These are phyloP conservation scores for Eutolmus rufibarbis DNA, from an alignment of 2,888 invertebrate genomes.

Conservation along the genomic window DNA sequence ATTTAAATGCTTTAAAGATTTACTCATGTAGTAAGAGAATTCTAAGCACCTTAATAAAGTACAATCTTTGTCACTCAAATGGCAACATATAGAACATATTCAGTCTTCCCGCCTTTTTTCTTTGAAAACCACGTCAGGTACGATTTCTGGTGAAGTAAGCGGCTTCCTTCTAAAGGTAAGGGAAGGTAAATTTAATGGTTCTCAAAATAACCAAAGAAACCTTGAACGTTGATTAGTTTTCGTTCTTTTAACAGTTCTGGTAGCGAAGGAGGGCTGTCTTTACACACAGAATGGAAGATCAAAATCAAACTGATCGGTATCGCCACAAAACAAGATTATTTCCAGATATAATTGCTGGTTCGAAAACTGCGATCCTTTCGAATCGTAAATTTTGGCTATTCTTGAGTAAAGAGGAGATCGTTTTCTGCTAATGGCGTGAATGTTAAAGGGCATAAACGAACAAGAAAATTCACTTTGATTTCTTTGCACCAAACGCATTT, in stretches of 20 bases:
- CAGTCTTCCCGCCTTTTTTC: not conserved
- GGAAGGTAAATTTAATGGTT: conserved; percentile 18
- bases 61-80: not conserved
- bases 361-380: not conserved
- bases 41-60: not conserved
- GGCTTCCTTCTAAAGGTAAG: not conserved
- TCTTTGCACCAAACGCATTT: not conserved
- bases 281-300: conserved; percentile 1
- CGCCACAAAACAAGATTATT: conserved; percentile 5
- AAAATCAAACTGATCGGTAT: conserved; percentile 22
- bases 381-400: conserved; percentile 1
- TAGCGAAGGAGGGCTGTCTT: conserved; percentile 9
- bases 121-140: not conserved
- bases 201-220: not conserved
- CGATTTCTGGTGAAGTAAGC: not conserved
- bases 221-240: conserved; percentile 20
- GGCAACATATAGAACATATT: not conserved
- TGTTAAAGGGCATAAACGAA: not conserved
- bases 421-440: not conserved
- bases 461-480: conserved; percentile 8
- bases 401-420: not conserved
- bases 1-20: not conserved
- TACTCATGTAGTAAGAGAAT: not conserved
- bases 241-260: conserved; percentile 12
- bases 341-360: conserved; percentile 26